Conservation (phyloP, 2,888 invertebrate species). For the Pasiphila rectangulata region DNA sequence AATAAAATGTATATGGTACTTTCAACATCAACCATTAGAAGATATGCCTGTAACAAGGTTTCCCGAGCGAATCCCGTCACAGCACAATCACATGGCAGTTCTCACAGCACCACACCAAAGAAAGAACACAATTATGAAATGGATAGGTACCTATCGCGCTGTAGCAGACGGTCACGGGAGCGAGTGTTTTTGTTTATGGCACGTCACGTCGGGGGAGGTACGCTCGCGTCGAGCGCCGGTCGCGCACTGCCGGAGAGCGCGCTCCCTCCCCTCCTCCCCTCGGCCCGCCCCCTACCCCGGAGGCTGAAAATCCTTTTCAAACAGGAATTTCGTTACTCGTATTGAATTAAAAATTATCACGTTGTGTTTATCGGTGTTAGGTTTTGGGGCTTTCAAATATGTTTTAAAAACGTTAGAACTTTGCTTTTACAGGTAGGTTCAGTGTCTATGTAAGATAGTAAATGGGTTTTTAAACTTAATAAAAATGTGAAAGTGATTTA, state of each 20-base stretch:
- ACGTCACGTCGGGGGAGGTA: constrained; percentile 22
- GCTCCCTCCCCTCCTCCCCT: constrained; percentile 31
- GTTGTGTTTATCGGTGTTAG: constrained; percentile 22
- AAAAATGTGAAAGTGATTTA: not conserved
- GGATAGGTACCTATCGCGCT: not conserved
- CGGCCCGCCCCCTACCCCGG: constrained; percentile 32
- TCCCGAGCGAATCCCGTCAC: constrained; percentile 1
- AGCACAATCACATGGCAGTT: constrained; percentile 48
- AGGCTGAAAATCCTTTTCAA: constrained; percentile 53
- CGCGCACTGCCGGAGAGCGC: constrained; percentile 62
- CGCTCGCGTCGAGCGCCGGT: constrained; percentile 42
- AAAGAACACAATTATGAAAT: constrained; percentile 35
- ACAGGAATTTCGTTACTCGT: constrained; percentile 39
- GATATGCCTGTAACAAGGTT: not conserved
- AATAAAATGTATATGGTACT: too few species aligned
- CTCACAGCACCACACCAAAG: constrained; percentile 44
- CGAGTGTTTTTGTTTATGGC: not conserved
- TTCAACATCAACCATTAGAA: not conserved
- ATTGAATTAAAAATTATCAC: constrained; percentile 38
- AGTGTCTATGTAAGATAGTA: too few species aligned
- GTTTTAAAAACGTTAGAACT: not conserved
- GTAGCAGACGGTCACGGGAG: not conserved
- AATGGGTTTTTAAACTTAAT: too few species aligned
- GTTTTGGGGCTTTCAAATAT: constrained; percentile 1
- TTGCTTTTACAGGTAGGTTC: not conserved